Base-by-base conservation (phyloP, 92 coral and sea anemone species). In the Meandrina meandrites region DNA sequence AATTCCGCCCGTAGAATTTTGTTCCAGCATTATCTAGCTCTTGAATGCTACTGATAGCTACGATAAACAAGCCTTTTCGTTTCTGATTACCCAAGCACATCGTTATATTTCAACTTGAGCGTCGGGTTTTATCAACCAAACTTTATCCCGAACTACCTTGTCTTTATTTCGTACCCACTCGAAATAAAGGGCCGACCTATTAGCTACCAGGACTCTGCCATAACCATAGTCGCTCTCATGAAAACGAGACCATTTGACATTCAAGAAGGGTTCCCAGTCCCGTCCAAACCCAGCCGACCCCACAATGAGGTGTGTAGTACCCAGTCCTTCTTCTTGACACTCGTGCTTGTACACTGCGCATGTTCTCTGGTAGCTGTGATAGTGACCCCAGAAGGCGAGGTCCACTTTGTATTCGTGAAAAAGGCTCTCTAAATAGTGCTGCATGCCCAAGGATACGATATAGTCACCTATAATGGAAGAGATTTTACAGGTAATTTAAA, bases 321-420 rank as follows among this genome's bases (percentile, higher is more conserved):
- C 90, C 51, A 32, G 42, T 79, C 86, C 90, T 40, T 76, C 81
- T 6, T 68, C 70, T 17, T 83, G 82, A 69, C 98, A 94, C 32
- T 9, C 34, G 4, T 24, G 71, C 42, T 90, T 82, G 74, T 90
- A 87, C 28, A 90, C 90, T 67, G 91, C 87, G 85, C 93, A 90
- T 81, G 93, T 90, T 76, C 93, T 89, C 78, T 90, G 91, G 79
- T 87, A 90, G 71, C 91, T 90, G 54, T 90, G 93, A 67, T 80
- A 90, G 50, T 90, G 93, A 32, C 91, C 93, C 93, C 93, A 90
- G 79, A 90, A 81, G 57, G 93, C 91, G 34, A 90, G 68, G 80
- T 90, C 91, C 71, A 90, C 93, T 68, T 87, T 82, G 79, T 87
- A 90, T 62, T 90, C 24, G 80, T 87, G 78, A 81, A 90, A 71